phyloP scores from a whole-genome alignment of 2,888 invertebrate genomes.

The Tribolium freemani region DNA sequence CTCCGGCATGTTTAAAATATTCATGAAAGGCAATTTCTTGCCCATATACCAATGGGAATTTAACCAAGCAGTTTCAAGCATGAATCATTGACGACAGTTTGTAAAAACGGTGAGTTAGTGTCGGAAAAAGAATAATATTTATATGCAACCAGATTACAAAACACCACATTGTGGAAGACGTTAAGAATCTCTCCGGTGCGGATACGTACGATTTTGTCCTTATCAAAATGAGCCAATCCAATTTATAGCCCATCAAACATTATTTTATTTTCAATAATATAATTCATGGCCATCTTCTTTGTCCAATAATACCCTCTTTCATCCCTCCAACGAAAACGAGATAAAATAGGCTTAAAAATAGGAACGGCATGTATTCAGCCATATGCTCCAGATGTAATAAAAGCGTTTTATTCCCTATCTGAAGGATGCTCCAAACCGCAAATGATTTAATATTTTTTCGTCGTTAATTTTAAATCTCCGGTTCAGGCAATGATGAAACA shows the following conservation, averaged over 20 bases:
- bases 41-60: conserved; percentile 24
- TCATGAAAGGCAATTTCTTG: conserved; percentile 22
- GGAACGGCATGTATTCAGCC: conserved; percentile 1
- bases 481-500: not conserved
- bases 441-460: conserved; percentile 11
- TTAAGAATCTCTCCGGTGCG: too few species aligned
- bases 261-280: conserved; percentile 21
- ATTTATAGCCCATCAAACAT: conserved; percentile 1
- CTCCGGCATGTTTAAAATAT: conserved; percentile 7
- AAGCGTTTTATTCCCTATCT: conserved; percentile 4
- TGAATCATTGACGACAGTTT: conserved; percentile 12
- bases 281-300: conserved; percentile 8
- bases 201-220: too few species aligned
- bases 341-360: conserved; percentile 23
- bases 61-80: conserved; percentile 12
- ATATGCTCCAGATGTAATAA: conserved; percentile 15
- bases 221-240: not conserved
- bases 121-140: too few species aligned
- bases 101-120: not conserved
- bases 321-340: conserved; percentile 4
- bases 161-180: too few species aligned
- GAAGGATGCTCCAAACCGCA: conserved; percentile 6
- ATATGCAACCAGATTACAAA: too few species aligned
- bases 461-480: conserved; percentile 7
- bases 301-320: conserved; percentile 16